Base-by-base conservation (phyloP, 2,888 invertebrate genomes). In the Aromia moschata region DNA sequence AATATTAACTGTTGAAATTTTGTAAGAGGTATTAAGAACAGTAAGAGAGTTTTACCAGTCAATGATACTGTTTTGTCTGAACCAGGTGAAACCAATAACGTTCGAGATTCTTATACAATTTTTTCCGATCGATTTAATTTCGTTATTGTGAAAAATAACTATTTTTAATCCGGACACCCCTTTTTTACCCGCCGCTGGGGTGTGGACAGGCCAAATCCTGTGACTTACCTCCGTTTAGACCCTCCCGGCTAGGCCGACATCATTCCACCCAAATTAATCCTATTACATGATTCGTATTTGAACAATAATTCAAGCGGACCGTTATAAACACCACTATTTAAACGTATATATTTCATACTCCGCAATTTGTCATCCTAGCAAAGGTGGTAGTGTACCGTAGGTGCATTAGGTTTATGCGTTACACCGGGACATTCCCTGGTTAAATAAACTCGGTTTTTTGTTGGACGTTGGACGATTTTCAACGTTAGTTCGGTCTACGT, bases 281-380 rank as follows among this genome's bases (percentile, higher is more conserved):
- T 74, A 74, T 74, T 74, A 73, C 73, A 69, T 67, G 70, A 72
- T 70, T 72, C 68, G 71, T 74, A 74, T 74, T 74, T 74, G 71
- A 68, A 69, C 73, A 70, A 74, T 74, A 73, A 74, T 71, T 74
- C 73, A 74, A 67, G 69, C 70, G 70, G 68, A 74, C 73, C 72
- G 74, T 74, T 74, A 74, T 74, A 74, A 74, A 74, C 73, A 74
- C 72, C 72, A 73, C 74, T 73, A 73, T 71, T 73, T 74, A 74
- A 73, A 72, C 71, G 72, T 67, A 71, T 72, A 71, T 73, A 72
- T 71, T 71, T 73, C 71, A 73, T 71, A 68, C 63, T 58, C 56
- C 56, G 70, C 72, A 70, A 72, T 74, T 74, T 74, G 72, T 74
- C 74, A 74, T 63, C 69, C 60, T 56, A 59, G 61, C 67, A 70